phyloP scores from a whole-genome alignment of 2,888 invertebrate species.

The Melieria omissa region DNA sequence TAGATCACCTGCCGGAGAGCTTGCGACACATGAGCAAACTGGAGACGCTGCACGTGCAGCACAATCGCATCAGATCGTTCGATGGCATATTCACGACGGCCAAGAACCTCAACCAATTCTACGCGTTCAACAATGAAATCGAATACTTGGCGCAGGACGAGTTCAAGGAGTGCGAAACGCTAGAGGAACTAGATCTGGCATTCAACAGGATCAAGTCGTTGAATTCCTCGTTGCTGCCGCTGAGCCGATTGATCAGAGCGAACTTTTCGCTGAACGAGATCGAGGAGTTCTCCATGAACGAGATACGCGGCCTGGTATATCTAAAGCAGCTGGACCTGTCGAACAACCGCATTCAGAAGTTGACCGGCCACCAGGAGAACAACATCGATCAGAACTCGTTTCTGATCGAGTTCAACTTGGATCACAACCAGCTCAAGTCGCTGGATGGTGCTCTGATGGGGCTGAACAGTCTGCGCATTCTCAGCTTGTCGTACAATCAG shows the following conservation, averaged over 20 bases:
- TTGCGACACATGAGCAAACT: conserved; percentile 76
- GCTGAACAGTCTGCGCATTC: conserved; percentile 76
- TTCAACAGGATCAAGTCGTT: conserved; percentile 78
- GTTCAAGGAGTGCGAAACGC: conserved; percentile 76
- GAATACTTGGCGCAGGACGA: conserved; percentile 81
- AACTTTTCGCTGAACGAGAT: conserved; percentile 82
- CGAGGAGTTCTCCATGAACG: conserved; percentile 82
- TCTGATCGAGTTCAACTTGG: conserved; percentile 77
- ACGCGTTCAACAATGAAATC: conserved; percentile 79
- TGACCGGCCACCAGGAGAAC: conserved; percentile 78
- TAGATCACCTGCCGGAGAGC: conserved; percentile 78
- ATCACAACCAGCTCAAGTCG: conserved; percentile 78
- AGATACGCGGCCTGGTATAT: conserved; percentile 78
- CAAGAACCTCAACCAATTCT: conserved; percentile 73
- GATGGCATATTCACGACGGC: conserved; percentile 80
- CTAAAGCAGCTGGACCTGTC: conserved; percentile 81
- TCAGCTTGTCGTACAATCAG: conserved; percentile 81
- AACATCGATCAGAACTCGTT: conserved; percentile 81
- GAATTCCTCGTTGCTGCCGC: conserved; percentile 78
- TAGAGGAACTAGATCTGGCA: conserved; percentile 78
- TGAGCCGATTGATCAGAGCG: conserved; percentile 75
- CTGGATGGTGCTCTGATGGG: conserved; percentile 82
- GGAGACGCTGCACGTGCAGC: conserved; percentile 78
- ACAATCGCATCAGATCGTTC: conserved; percentile 77
- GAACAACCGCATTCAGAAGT: conserved; percentile 76